Evolutionary conservation across 2,797 vertebrate species (phyloP), one percentile per base, ranked within the genome.

Genomic region (Notoglanidium macrostoma): DNA sequence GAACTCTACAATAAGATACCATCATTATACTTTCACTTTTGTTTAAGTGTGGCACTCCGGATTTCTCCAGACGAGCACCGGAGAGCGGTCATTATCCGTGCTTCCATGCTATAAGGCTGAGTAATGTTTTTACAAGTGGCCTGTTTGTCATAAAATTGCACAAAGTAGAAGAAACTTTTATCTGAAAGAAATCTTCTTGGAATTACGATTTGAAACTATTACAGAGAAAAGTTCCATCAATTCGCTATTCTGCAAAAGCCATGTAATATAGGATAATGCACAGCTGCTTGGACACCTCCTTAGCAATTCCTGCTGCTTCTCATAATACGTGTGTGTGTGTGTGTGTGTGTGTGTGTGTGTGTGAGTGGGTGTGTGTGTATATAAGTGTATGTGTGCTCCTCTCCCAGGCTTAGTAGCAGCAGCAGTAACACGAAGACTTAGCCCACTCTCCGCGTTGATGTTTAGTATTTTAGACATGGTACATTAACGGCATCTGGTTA

Each of bases 401-500:
- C 95, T 95, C 94, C 93, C 94, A 95, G 95, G 92, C 94, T 93
- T 93, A 93, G 93, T 29, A 82, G 78, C 78, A 93, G 92, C 94
- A 95, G 93, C 92, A 94, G 93, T 93, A 93, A 90, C 85, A 89
- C 90, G 91, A 94, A 94, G 91, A 92, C 59, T 67, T 49, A 63
- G 59, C 91, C 92, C 91, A 91, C 94, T 92, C 87, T 87, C 93
- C 88, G 93, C 95, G 94, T 95, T 96, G 95, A 96, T 96, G 96
- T 96, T 96, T 96, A 96, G 95, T 95, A 95, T 96, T 96, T 96
- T 95, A 96, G 95, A 96, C 96, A 97, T 95, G 96, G 93, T 96
- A 96, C 95, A 96, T 96, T 96, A 96, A 96, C 95, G 92, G 95
- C 96, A 97, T 96, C 96, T 96, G 96, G 95, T 96, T 96, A 96